A percentile compares a stretch with the other conserved stretches of the same genome.
Evolutionary conservation across 64 coral and sea anemone species (phyloP).

Genomic region (Astreopora myriophthalma): DNA sequence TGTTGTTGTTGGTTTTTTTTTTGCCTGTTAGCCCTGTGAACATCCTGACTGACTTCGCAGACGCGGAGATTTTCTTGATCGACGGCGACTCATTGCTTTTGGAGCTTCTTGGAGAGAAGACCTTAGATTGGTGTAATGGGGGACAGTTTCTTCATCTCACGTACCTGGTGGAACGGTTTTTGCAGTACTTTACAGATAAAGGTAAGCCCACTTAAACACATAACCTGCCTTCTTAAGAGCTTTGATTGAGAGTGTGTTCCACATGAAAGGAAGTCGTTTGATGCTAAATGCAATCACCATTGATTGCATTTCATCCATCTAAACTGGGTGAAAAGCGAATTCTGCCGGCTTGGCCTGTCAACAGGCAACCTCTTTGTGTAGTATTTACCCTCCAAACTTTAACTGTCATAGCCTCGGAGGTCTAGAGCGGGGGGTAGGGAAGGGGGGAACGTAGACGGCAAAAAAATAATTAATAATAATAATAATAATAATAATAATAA

Average conservation of each 20-base stretch:
- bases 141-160: conserved; percentile 77
- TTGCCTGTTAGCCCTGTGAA: not conserved
- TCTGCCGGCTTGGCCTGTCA: no score
- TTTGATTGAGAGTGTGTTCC: not conserved
- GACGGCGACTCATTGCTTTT: conserved; percentile 85
- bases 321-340: no score
- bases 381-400: no score
- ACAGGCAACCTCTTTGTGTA: no score
- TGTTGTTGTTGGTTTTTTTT: no score
- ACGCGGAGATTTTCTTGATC: conserved; percentile 83
- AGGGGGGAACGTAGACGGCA: no score
- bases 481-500: no score
- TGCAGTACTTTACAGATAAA: conserved; percentile 75
- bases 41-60: conserved; percentile 70
- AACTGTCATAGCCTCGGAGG: no score
- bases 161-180: conserved; percentile 69
- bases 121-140: conserved; percentile 60
- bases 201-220: not conserved
- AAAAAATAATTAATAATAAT: no score
- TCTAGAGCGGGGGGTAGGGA: no score
- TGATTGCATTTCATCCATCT: no score
- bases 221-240: not conserved
- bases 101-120: conserved; percentile 59
- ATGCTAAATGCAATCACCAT: not conserved
- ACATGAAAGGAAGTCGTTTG: not conserved